These are phyloP conservation scores for Esox lucius DNA, from an alignment of 2,797 vertebrate genomes.

Conservation along the genomic window DNA sequence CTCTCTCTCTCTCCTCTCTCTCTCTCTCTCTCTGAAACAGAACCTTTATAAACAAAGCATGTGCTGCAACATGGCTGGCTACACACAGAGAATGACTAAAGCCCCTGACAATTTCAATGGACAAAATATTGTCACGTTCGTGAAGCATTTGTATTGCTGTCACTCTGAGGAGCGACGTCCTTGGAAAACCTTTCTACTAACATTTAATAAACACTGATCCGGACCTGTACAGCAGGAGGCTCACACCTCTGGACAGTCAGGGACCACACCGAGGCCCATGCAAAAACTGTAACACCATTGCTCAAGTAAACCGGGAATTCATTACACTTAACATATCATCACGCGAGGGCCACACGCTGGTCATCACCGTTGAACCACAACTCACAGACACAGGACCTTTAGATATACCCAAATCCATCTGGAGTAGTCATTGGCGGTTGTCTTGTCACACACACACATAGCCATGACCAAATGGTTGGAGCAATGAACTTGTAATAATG, in stretches of 20 bases:
- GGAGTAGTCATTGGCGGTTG: too few relatives aligned
- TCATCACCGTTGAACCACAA: too few relatives aligned
- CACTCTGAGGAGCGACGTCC: neutral
- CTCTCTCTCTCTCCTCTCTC: neutral
- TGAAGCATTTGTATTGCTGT: neutral
- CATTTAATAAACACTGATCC: too few relatives aligned
- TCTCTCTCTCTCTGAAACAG: constrained; percentile 14
- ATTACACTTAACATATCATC: constrained; percentile 43
- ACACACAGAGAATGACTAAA: neutral
- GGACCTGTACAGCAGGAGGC: too few relatives aligned
- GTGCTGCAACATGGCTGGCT: neutral
- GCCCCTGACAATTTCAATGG: neutral
- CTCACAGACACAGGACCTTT: too few relatives aligned
- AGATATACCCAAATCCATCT: too few relatives aligned
- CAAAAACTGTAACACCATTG: constrained; percentile 42
- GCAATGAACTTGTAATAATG: too few relatives aligned
- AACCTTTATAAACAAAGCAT: neutral
- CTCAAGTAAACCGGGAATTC: constrained; percentile 65
- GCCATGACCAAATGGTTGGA: too few relatives aligned
- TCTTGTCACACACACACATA: too few relatives aligned
- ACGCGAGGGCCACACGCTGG: too few relatives aligned
- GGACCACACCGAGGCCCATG: constrained; percentile 30
- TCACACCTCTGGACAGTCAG: neutral
- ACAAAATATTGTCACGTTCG: neutral
- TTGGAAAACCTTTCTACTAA: neutral